Evolutionary conservation across 1,140 invertebrate genomes (phyloP).

Genomic region (Pogonognathellus flavescens): DNA sequence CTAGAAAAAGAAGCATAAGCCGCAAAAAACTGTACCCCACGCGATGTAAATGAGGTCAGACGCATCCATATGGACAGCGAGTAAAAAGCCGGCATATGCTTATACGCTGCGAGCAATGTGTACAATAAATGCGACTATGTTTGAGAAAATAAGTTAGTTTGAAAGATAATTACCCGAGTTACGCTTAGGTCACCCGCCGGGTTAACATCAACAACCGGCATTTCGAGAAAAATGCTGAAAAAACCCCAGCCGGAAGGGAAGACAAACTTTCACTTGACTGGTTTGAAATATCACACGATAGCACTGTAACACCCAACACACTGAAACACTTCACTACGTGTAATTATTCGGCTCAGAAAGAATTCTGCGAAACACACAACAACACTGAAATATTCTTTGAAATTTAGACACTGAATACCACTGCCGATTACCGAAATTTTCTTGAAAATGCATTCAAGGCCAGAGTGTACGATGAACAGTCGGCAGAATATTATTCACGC

Average conservation of each 20-base stretch:
- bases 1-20: background rate
- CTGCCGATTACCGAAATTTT: background rate
- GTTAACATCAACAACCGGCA: slow-evolving; percentile 37
- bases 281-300: background rate
- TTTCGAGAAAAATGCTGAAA: slow-evolving; percentile 16
- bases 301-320: background rate
- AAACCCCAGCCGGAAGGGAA: slow-evolving; percentile 4
- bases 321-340: background rate
- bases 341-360: too few relatives aligned
- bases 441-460: slow-evolving; percentile 35
- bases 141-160: background rate
- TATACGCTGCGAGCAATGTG: background rate
- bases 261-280: slow-evolving; percentile 31
- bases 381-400: background rate
- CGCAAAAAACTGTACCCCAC: slow-evolving; percentile 29
- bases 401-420: background rate
- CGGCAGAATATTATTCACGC: slow-evolving; percentile 48
- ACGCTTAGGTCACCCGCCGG: slow-evolving; percentile 25
- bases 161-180: slow-evolving; percentile 3
- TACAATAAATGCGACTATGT: too few relatives aligned
- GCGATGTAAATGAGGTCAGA: slow-evolving; percentile 45
- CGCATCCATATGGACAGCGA: slow-evolving; percentile 44
- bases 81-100: slow-evolving; percentile 47
- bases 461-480: slow-evolving; percentile 20
- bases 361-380: too few relatives aligned